phyloP scores from a whole-genome alignment of 2,113 vertebrate genomes.

The Hippocampus barbouri region DNA sequence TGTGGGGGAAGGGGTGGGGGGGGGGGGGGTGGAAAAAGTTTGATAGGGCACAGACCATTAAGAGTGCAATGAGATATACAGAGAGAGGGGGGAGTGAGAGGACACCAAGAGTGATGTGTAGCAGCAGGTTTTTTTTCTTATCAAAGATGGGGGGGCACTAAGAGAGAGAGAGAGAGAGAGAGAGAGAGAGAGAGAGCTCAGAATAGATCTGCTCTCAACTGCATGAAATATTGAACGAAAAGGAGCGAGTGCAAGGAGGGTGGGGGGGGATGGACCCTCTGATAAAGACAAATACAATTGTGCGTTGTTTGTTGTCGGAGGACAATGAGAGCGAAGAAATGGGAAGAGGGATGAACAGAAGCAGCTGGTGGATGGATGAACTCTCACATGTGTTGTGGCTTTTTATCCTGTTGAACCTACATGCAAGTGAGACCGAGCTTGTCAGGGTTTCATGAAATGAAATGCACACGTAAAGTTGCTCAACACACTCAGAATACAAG shows the following conservation, averaged over 20 bases:
- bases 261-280: constrained; percentile 64
- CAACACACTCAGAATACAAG: no score
- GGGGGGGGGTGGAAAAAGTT: constrained; percentile 28
- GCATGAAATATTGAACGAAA: constrained; percentile 79
- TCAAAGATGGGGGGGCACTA: constrained; percentile 28
- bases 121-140: constrained; percentile 41
- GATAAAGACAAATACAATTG: constrained; percentile 78
- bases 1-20: constrained; percentile 37
- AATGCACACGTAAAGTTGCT: background rate
- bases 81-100: constrained; percentile 55
- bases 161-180: constrained; percentile 16
- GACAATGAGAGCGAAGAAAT: constrained; percentile 56
- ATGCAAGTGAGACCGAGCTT: background rate
- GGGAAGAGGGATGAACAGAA: constrained; percentile 61
- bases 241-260: constrained; percentile 66
- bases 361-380: constrained; percentile 35
- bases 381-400: background rate
- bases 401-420: background rate
- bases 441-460: background rate
- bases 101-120: constrained; percentile 65
- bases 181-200: constrained; percentile 55
- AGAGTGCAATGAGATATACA: constrained; percentile 67
- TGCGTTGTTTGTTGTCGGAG: constrained; percentile 36
- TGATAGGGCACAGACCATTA: constrained; percentile 67
- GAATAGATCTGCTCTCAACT: constrained; percentile 76